Evolutionary conservation across 2,888 invertebrate genomes (phyloP).

Genomic region (Spicauda simplicius): DNA sequence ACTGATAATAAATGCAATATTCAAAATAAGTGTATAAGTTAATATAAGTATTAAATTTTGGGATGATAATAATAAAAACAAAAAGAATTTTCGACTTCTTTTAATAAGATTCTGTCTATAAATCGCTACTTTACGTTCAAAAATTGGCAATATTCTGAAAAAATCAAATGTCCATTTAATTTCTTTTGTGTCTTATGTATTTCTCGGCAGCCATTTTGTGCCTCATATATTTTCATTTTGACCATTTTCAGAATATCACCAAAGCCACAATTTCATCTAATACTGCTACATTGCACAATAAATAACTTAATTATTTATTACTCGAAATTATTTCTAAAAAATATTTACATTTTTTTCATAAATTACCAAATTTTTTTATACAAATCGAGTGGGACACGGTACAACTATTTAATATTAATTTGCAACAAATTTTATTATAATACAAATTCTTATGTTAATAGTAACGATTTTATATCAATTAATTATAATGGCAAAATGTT

Average conservation of each 20-base stretch:
- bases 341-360: slow-evolving; percentile 50
- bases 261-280: slow-evolving; percentile 62
- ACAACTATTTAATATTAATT: slow-evolving; percentile 21
- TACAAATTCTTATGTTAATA: slow-evolving; percentile 31
- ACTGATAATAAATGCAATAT: too few relatives aligned
- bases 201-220: slow-evolving; percentile 4
- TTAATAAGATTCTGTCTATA: slow-evolving; percentile 66
- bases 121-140: slow-evolving; percentile 60
- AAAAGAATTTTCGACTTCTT: slow-evolving; percentile 57
- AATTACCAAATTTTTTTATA: slow-evolving; percentile 55
- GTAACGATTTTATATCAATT: slow-evolving; percentile 25
- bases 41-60: too few relatives aligned
- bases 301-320: slow-evolving; percentile 74
- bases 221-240: slow-evolving; percentile 23
- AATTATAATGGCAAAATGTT: slow-evolving; percentile 18
- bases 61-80: slow-evolving; percentile 45
- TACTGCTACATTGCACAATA: slow-evolving; percentile 85
- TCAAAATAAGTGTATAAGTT: too few relatives aligned
- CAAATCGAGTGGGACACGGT: slow-evolving; percentile 50
- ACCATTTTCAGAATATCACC: slow-evolving; percentile 54
- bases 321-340: slow-evolving; percentile 46
- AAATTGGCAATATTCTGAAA: slow-evolving; percentile 37
- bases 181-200: not conserved
- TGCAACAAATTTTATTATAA: slow-evolving; percentile 21
- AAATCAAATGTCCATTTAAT: slow-evolving; percentile 5